These are phyloP conservation scores for Chalcosyrphus nemorum DNA, from an alignment of 2,888 invertebrate species.

Conservation along the genomic window DNA sequence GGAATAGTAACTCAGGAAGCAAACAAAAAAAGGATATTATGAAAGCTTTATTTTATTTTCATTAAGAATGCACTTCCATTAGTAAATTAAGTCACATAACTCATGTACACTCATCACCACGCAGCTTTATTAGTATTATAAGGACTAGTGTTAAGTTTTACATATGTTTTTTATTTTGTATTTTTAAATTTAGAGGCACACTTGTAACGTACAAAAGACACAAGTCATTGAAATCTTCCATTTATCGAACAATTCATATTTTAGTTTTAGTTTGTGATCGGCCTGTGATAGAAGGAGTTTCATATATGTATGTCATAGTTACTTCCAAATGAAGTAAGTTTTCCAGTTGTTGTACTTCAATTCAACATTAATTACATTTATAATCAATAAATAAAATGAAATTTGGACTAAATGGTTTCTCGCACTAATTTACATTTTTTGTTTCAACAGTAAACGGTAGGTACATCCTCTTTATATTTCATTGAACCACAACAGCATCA, in stretches of 20 bases:
- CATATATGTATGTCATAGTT: slow-evolving; percentile 11
- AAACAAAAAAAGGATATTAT: slow-evolving; percentile 22
- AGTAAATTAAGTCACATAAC: slow-evolving; percentile 39
- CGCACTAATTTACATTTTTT: not conserved
- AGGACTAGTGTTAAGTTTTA: not conserved
- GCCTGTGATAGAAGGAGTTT: slow-evolving; percentile 54
- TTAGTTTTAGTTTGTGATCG: slow-evolving; percentile 44
- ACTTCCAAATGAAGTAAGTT: slow-evolving; percentile 35
- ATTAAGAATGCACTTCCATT: slow-evolving; percentile 56
- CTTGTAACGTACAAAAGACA: slow-evolving; percentile 44
- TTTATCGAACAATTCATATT: slow-evolving; percentile 21
- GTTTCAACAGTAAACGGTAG: no score
- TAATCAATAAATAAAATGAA: not conserved
- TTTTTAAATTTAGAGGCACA: slow-evolving; percentile 25
- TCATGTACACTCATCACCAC: slow-evolving; percentile 20
- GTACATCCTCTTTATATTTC: no score
- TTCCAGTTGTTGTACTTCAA: slow-evolving; percentile 5
- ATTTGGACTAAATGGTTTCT: not conserved
- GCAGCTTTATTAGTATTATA: slow-evolving; percentile 65
- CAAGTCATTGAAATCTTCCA: slow-evolving; percentile 24
- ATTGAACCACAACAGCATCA: no score
- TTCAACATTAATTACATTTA: not conserved
- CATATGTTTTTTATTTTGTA: slow-evolving; percentile 2
- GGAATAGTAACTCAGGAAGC: slow-evolving; percentile 14
- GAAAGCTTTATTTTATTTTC: slow-evolving; percentile 58